Percentiles rank a stretch among this genome's conserved stretches.
phyloP scores from a whole-genome alignment of 2,113 vertebrate species.

The Dipodomys merriami region DNA sequence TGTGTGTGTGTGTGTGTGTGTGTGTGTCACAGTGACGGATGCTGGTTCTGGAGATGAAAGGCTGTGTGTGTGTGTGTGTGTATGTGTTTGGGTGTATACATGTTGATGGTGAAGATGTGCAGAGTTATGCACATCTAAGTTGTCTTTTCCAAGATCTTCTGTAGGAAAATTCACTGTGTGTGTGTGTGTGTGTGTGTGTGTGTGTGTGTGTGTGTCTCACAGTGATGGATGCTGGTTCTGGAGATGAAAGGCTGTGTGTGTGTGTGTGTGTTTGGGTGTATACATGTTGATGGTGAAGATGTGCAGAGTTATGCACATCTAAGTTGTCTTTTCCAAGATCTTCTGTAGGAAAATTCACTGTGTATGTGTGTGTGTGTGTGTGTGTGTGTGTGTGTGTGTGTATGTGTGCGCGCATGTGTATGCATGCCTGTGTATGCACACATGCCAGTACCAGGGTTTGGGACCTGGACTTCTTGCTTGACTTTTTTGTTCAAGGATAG shows the following conservation, averaged over 20 bases:
- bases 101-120: not conserved
- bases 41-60: not conserved
- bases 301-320: too few relatives aligned
- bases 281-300: not conserved
- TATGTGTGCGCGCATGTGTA: not conserved
- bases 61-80: not conserved
- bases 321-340: not conserved
- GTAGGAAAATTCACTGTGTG: not conserved
- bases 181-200: not conserved
- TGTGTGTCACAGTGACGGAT: not conserved
- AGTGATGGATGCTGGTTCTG: not conserved
- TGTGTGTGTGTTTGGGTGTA: not conserved
- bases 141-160: not conserved
- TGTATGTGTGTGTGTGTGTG: not conserved
- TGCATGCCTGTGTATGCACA: too few relatives aligned
- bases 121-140: too few relatives aligned
- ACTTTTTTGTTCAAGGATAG: too few relatives aligned
- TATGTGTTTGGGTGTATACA: not conserved
- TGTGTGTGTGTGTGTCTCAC: not conserved
- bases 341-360: not conserved
- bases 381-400: not conserved
- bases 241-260: not conserved
- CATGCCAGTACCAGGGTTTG: too few relatives aligned
- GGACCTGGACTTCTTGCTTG: too few relatives aligned
- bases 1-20: not conserved